These are phyloP conservation scores for Nephrotoma guestfalica DNA, from an alignment of 2,888 invertebrate genomes.

Conservation along the genomic window DNA sequence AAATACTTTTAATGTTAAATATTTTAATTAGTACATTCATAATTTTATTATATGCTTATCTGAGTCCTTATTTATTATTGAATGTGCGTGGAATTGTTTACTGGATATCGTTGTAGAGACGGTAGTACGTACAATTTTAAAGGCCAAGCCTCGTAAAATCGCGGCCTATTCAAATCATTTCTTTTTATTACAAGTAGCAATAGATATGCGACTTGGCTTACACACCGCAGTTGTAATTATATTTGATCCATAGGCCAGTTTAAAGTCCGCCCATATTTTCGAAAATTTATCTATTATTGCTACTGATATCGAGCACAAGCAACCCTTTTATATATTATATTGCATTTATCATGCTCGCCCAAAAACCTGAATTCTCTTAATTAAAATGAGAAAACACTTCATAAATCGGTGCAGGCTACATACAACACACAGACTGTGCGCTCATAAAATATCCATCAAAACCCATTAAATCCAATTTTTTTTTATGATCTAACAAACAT, in stretches of 20 bases:
- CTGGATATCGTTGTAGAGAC: no score
- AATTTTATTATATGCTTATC: no score
- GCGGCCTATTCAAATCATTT: no score
- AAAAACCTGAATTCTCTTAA: background rate
- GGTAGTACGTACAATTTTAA: no score
- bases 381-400: background rate
- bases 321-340: background rate
- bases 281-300: background rate
- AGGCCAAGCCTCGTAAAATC: no score
- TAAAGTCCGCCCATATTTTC: background rate
- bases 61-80: no score
- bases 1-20: no score
- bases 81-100: no score
- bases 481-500: background rate
- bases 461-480: background rate
- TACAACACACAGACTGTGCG: background rate
- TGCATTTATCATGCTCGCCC: background rate
- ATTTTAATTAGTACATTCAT: no score
- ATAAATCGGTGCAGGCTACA: background rate
- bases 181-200: no score
- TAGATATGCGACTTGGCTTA: no score
- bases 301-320: background rate
- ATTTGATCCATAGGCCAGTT: background rate
- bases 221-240: background rate
- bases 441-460: background rate